Base-by-base conservation (phyloP, 1,140 invertebrate genomes). In the Idris sp. region DNA sequence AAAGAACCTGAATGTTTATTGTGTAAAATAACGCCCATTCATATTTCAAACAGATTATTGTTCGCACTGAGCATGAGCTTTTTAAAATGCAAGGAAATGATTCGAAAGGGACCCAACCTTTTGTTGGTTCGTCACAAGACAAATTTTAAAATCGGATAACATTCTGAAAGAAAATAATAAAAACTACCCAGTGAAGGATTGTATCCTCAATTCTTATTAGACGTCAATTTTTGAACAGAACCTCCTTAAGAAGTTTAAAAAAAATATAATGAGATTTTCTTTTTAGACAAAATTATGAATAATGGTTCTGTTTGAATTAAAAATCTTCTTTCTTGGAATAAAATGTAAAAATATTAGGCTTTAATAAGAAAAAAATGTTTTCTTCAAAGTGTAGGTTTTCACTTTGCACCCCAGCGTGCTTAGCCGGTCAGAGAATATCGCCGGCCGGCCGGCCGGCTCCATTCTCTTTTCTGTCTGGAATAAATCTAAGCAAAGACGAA, bases 371-470 rank as follows among this genome's bases (percentile, higher is more conserved):
- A n/a, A n/a, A n/a, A n/a, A n/a, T n/a, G n/a, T n/a, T n/a, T n/a
- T n/a, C n/a, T 61, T 33, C 62, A 16, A 44, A 69, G 41, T 61
- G 48, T 43, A 43, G 31, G 41, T 73, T 69, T 67, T 40, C 51
- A 44, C 44, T 22, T 25, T 43, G 44, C 58, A 49, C 38, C 36
- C 36, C 10, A 41, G 30, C 16, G 36, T 26, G n/a, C 11, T 48
- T 16, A 28, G 40, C 40, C 13, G 25, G 40, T 44, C 43, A 43
- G 36, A 22, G 38, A 62, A 36, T 31, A 22, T 16, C n/a, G 41
- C 41, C 38, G 48, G 46, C 58, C 58, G 35, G 25, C 46, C 36
- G 46, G 22, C 35, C 53, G 51, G 49, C 51, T 44, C 49, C 43
- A 53, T 65, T 54, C 61, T 64, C 59, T 61, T 49, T 48, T 61